phyloP scores from a whole-genome alignment of 2,797 vertebrate species.

The Sandelia bainsii region DNA sequence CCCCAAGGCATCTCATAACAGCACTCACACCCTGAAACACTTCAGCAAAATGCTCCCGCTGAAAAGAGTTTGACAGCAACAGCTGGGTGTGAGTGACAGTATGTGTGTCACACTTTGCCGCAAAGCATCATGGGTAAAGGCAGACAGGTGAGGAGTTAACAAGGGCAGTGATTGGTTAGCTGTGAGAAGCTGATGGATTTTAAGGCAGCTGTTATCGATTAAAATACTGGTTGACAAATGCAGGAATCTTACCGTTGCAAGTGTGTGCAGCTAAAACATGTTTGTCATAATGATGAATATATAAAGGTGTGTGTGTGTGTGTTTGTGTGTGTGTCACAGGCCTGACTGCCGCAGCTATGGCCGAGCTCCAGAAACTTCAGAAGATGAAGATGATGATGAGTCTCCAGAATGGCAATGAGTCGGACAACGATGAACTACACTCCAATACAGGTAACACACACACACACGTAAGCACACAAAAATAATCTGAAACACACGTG shows the following conservation, averaged over 20 bases:
- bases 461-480: constrained; percentile 21
- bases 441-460: constrained; percentile 87
- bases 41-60: constrained; percentile 44
- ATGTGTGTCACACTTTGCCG: constrained; percentile 28
- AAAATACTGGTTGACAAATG: neutral
- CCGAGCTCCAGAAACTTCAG: constrained; percentile 94
- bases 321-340: constrained; percentile 78
- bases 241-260: neutral
- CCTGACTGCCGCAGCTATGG: constrained; percentile 93
- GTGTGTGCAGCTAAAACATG: neutral
- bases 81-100: neutral
- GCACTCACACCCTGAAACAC: constrained; percentile 60
- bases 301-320: constrained; percentile 35
- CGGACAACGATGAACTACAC: constrained; percentile 91
- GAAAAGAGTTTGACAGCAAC: constrained; percentile 45
- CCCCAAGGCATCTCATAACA: constrained; percentile 54
- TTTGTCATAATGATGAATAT: constrained; percentile 2
- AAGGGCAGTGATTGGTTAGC: neutral
- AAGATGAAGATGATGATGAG: constrained; percentile 96
- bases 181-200: constrained; percentile 2
- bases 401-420: constrained; percentile 92
- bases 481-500: neutral
- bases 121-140: constrained; percentile 67
- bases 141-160: neutral
- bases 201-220: neutral